Base-by-base conservation (phyloP, 2,888 invertebrate genomes). In the Myopa tessellatipennis region DNA sequence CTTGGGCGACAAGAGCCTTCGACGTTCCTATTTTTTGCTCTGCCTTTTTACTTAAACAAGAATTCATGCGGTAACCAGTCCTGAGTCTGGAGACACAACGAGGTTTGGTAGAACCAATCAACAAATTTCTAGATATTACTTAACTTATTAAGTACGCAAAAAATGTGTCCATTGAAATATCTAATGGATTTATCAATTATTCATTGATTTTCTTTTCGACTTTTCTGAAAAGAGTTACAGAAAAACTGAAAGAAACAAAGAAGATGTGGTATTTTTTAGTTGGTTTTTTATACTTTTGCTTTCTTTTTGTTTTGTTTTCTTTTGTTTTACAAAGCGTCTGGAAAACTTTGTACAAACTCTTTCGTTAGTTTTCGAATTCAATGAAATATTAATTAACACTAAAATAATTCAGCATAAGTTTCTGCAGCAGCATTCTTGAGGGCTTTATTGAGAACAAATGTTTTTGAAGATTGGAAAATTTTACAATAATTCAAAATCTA, bases 141-240 rank as follows among this genome's bases (percentile, higher is more conserved):
- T 45, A 6, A 10, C 10, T 45, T 45, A 45, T 45, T 45, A 8
- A 45, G 10, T 45, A 10, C 3, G 3, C 45, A 45, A 45, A 45
- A 45, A 45, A 45, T 10, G 45, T 10, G 3, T 45, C 45, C 45
- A 45, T 45, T 45, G 45, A 45, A 75, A 52, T 75, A 12, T 36
- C 38, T 75, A 69, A 75, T 75, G 60, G 69, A 75, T 69, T 75
- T 69, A 75, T 75, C 68, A 68, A 75, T 75, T 69, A 69, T 75
- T 75, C 60, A 75, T 75, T 45, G 50, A 26, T 68, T 52, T 55
- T 55, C 52, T 34, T 70, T 69, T 70, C 26, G 38, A 34, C 65
- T 18, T 3, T 67, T 71, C 70, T 5, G 4, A 12, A 40, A 12
- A 58, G 38, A 72, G 14, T 38, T n/a, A 67, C 40, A 67, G 34